Conservation (phyloP, 2,888 invertebrate genomes). For the Lysandra coridon region DNA sequence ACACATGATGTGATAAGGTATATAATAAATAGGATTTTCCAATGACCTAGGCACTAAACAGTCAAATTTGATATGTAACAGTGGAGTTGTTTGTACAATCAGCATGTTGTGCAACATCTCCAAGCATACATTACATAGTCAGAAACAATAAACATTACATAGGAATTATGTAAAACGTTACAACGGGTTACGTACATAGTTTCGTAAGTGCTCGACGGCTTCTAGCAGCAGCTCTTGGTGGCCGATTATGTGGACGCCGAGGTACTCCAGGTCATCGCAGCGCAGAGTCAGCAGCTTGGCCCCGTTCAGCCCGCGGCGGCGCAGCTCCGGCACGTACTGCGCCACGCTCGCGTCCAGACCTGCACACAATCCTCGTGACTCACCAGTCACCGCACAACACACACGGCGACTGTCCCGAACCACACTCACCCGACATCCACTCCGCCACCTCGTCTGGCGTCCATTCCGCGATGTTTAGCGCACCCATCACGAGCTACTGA, state of each 20-base stretch:
- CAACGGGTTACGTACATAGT: constrained; percentile 86
- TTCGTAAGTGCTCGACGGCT: constrained; percentile 93
- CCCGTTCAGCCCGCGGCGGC: constrained; percentile 90
- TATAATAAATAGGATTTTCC: too few species aligned
- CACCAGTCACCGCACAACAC: constrained; percentile 36
- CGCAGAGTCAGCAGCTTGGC: constrained; percentile 90
- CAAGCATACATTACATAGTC: not conserved
- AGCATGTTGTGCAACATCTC: not conserved
- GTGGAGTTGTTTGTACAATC: not conserved
- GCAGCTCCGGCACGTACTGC: constrained; percentile 89
- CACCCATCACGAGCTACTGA: constrained; percentile 51
- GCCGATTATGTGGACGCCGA: constrained; percentile 92
- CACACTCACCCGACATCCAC: constrained; percentile 89
- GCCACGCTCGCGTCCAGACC: constrained; percentile 90
- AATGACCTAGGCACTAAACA: not conserved
- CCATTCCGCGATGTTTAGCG: constrained; percentile 89
- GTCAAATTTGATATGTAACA: not conserved
- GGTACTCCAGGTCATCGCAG: constrained; percentile 92
- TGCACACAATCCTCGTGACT: constrained; percentile 52
- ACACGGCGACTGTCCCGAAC: constrained; percentile 37
- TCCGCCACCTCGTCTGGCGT: constrained; percentile 94
- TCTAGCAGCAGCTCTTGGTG: constrained; percentile 96
- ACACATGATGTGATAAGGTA: too few species aligned
- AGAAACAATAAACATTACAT: not conserved
- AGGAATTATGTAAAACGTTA: constrained; percentile 17